Percentiles rank a stretch among this genome's conserved stretches.
phyloP scores from a whole-genome alignment of 1,140 invertebrate species.

The Cataglyphis hispanica region DNA sequence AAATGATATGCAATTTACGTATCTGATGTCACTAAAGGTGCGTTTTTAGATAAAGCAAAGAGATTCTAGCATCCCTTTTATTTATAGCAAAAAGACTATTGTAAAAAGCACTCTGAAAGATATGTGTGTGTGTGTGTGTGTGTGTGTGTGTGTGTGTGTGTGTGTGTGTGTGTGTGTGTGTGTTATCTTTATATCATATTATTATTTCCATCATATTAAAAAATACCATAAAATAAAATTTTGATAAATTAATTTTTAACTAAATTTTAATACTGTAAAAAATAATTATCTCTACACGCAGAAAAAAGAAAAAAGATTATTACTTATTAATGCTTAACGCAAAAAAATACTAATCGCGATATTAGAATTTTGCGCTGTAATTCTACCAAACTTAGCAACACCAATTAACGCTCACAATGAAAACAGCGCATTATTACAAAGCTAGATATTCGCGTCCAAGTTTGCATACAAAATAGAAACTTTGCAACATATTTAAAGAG shows the following conservation, averaged over 20 bases:
- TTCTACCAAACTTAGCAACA: constrained; percentile 9
- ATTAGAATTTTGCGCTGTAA: not conserved
- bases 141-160: not conserved
- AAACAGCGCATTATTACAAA: not conserved
- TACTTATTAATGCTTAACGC: not conserved
- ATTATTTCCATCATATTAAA: not conserved
- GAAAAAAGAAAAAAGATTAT: not conserved
- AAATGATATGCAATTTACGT: constrained; percentile 15
- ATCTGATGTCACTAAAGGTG: not conserved
- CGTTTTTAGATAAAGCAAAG: too few relatives aligned
- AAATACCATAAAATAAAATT: not conserved
- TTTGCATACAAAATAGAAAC: constrained; percentile 42
- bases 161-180: too few relatives aligned
- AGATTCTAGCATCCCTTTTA: too few relatives aligned
- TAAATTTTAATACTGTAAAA: not conserved
- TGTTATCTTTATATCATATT: not conserved
- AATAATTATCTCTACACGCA: too few relatives aligned
- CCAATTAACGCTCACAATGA: not conserved
- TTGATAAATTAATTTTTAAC: not conserved
- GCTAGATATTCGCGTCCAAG: constrained; percentile 3
- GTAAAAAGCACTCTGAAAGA: not conserved
- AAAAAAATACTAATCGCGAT: not conserved
- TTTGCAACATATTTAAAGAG: constrained; percentile 44
- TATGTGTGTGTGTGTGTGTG: not conserved
- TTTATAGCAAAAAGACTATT: not conserved